A percentile compares a stretch with the other conserved stretches of the same genome.
Evolutionary conservation across 2,797 vertebrate genomes (phyloP).

Genomic region (Pseudomugil tenellus): DNA sequence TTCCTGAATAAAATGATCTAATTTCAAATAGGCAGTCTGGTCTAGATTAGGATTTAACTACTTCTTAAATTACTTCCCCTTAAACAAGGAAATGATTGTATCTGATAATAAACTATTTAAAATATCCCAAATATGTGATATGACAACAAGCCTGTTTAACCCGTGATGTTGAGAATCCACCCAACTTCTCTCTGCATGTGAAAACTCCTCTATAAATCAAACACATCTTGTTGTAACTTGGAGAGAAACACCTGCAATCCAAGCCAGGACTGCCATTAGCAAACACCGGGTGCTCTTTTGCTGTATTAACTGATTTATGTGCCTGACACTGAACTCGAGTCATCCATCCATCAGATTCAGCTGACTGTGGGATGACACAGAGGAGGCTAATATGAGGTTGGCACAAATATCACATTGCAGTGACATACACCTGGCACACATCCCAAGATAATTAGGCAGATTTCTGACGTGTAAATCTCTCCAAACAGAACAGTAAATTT

Average conservation of each 20-base stretch:
- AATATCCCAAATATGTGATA: background rate
- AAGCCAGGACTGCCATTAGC: slow-evolving; percentile 76
- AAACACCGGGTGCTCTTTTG: slow-evolving; percentile 77
- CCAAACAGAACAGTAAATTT: slow-evolving; percentile 9
- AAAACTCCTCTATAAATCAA: slow-evolving; percentile 38
- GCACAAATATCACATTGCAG: slow-evolving; percentile 25
- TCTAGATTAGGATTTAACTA: too few species aligned
- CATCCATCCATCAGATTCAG: slow-evolving; percentile 85
- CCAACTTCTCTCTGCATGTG: background rate
- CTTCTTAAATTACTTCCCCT: too few species aligned
- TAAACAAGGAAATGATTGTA: too few species aligned
- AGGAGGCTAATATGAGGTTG: slow-evolving; percentile 36
- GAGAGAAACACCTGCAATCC: slow-evolving; percentile 66
- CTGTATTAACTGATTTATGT: slow-evolving; percentile 88
- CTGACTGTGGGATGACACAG: slow-evolving; percentile 40
- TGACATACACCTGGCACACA: slow-evolving; percentile 23
- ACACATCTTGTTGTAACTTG: slow-evolving; percentile 24
- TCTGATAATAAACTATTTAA: too few species aligned
- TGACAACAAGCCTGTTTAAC: background rate
- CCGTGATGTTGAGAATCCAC: background rate
- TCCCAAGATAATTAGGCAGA: background rate
- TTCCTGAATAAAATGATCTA: background rate
- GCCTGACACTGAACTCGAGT: slow-evolving; percentile 80
- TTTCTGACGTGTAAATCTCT: slow-evolving; percentile 19
- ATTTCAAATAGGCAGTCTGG: too few species aligned